A percentile compares a stretch with the other conserved stretches of the same genome.
Evolutionary conservation across 2,888 invertebrate genomes (phyloP).

Genomic region (Pediacus dermestoides): DNA sequence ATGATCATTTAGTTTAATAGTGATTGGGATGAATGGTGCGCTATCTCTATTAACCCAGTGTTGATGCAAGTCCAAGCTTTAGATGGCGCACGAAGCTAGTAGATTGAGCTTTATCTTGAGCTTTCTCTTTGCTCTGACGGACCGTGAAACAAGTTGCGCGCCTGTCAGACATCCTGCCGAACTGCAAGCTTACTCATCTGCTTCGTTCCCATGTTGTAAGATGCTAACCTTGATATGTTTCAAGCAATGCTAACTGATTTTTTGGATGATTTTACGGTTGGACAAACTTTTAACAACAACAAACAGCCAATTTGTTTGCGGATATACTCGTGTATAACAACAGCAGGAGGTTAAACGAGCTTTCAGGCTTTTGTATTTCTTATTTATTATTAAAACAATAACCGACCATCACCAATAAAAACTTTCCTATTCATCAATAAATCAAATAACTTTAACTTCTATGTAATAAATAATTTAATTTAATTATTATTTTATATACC

Average conservation of each 20-base stretch:
- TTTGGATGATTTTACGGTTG: constrained; percentile 2
- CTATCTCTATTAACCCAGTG: constrained; percentile 41
- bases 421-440: no score
- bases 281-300: constrained; percentile 2
- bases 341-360: no score
- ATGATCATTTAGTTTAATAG: constrained; percentile 43
- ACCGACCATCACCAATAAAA: no score
- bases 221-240: constrained; percentile 15
- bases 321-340: no score
- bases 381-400: no score
- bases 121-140: constrained; percentile 40
- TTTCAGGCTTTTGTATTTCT: no score
- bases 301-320: no score
- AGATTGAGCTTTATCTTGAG: constrained; percentile 35
- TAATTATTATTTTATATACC: no score
- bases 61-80: constrained; percentile 36
- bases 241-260: constrained; percentile 6
- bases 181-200: constrained; percentile 33
- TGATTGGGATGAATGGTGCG: constrained; percentile 44
- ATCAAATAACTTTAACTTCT: no score
- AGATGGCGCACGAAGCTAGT: constrained; percentile 13
- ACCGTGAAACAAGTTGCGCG: constrained; percentile 42
- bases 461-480: no score
- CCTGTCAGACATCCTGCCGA: constrained; percentile 36
- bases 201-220: constrained; percentile 30